These are phyloP conservation scores for Menura novaehollandiae DNA, from an alignment of 2,113 vertebrate genomes.

Conservation along the genomic window DNA sequence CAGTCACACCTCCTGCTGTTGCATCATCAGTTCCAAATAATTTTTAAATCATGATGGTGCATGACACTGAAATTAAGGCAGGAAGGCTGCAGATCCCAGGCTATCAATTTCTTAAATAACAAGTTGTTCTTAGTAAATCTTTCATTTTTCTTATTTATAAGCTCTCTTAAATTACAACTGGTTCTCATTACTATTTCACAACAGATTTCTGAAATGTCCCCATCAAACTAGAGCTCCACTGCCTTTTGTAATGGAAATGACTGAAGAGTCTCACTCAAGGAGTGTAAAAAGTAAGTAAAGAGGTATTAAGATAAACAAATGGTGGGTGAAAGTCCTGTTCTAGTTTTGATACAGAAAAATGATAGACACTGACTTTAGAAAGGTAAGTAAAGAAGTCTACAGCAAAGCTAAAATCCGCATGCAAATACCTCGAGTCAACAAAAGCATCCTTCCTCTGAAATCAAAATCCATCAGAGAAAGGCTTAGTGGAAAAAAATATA, in stretches of 20 bases:
- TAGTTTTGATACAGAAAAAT: neutral
- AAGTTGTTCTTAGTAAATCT: neutral
- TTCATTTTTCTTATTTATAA: neutral
- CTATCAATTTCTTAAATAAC: neutral
- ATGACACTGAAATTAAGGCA: neutral
- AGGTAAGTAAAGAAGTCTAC: neutral
- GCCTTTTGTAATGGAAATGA: neutral
- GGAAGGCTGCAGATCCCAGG: neutral
- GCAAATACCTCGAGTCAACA: neutral
- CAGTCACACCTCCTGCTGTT: neutral
- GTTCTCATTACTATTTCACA: conserved; percentile 10
- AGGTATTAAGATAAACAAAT: neutral
- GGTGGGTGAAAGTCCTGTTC: neutral
- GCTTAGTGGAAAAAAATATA: neutral
- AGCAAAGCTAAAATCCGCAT: neutral
- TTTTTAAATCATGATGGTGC: neutral
- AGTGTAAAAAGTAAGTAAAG: neutral
- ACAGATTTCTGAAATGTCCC: neutral
- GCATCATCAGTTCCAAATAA: neutral
- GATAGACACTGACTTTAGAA: neutral
- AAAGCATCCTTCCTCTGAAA: neutral
- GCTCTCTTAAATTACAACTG: neutral
- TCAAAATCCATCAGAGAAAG: neutral
- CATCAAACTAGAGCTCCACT: neutral
- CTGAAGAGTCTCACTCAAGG: neutral